A percentile compares a stretch with the other conserved stretches of the same genome.
phyloP scores from a whole-genome alignment of 1,140 invertebrate genomes.

The Caenorhabditis remanei region DNA sequence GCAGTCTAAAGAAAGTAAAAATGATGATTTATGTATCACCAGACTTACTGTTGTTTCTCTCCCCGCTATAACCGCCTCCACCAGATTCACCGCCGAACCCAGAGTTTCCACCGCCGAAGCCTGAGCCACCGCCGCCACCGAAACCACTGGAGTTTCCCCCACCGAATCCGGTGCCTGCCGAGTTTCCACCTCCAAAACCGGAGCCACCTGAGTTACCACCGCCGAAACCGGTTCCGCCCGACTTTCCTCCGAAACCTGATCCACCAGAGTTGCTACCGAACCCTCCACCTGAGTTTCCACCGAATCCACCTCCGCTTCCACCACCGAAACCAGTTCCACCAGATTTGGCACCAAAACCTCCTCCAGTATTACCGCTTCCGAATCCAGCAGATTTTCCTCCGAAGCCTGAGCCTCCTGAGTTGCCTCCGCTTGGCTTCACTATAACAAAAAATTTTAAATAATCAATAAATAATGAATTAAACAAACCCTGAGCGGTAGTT shows the following conservation, averaged over 20 bases:
- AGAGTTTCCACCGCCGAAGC: constrained; percentile 43
- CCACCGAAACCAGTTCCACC: constrained; percentile 35
- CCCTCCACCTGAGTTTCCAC: neutral
- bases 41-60: constrained; percentile 34
- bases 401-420: constrained; percentile 28
- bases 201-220: constrained; percentile 23
- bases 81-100: neutral
- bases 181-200: neutral
- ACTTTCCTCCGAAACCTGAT: neutral
- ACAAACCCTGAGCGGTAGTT: neutral
- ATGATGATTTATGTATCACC: neutral
- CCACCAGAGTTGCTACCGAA: neutral
- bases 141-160: neutral
- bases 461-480: neutral
- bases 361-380: neutral
- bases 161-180: neutral
- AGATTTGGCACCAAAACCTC: constrained; percentile 9
- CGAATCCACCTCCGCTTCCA: constrained; percentile 3
- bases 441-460: neutral
- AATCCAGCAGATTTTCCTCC: constrained; percentile 1
- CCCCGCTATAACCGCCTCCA: constrained; percentile 1
- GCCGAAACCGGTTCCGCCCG: constrained; percentile 19
- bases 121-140: neutral
- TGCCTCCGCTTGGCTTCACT: constrained; percentile 7
- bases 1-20: constrained; percentile 1